These are phyloP conservation scores for Tipula helvola DNA, from an alignment of 2,888 invertebrate genomes.

Conservation along the genomic window DNA sequence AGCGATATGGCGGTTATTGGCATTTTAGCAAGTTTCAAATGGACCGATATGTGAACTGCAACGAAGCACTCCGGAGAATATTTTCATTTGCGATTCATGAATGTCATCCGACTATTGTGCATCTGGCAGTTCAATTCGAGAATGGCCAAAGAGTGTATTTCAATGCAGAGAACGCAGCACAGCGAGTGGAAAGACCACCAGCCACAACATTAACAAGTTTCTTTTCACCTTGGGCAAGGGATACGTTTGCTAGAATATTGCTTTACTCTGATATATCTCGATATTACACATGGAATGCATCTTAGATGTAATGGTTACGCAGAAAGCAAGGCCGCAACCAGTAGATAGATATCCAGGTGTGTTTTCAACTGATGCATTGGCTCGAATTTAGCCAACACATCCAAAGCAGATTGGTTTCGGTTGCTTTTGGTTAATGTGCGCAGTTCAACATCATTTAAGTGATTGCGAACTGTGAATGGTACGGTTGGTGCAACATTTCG, in stretches of 20 bases:
- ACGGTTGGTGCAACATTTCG: background rate
- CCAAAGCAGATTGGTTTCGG: background rate
- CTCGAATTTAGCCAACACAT: conserved; percentile 14
- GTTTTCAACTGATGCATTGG: conserved; percentile 22
- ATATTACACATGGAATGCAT: conserved; percentile 19
- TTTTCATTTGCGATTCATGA: too few species aligned
- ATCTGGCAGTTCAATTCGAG: too few species aligned
- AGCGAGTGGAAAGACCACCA: background rate
- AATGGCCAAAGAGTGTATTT: too few species aligned
- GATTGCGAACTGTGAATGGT: background rate
- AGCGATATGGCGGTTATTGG: background rate
- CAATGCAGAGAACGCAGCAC: too few species aligned
- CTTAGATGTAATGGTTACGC: conserved; percentile 21
- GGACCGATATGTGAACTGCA: too few species aligned
- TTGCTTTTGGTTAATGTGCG: background rate
- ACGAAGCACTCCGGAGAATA: too few species aligned
- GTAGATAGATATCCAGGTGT: conserved; percentile 19
- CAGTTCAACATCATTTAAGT: background rate
- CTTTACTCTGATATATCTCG: background rate
- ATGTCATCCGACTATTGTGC: too few species aligned
- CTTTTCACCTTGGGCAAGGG: too few species aligned
- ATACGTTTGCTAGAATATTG: too few species aligned
- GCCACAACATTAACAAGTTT: background rate
- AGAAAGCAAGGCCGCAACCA: conserved; percentile 20
- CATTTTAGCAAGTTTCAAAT: too few species aligned